Base-by-base conservation (phyloP, 2,888 invertebrate genomes). In the Apamea anceps region DNA sequence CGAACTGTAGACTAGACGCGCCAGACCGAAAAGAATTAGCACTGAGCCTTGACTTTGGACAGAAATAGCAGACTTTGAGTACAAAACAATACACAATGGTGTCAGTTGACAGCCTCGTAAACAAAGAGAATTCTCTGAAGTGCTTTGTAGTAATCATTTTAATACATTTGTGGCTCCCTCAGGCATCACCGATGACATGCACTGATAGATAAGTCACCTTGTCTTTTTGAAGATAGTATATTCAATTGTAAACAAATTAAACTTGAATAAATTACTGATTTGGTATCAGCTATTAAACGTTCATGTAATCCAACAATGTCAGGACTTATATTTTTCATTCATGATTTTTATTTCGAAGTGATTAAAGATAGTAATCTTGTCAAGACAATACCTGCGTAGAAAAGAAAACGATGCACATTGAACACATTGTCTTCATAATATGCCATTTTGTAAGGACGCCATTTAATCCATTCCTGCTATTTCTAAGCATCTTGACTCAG, bases 11-110 rank as follows among this genome's bases (percentile, higher is more conserved):
- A 75, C 71, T 60, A 75, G 77, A 84, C 77, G 85, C 91, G 89
- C 83, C 85, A 91, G 91, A 92, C 92, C 90, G 90, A 87, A 88
- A 82, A 91, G 85, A 85, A 90, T 89, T 85, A 88, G 83, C 84
- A 81, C 74, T 72, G 72, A 86, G 87, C 87, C 89, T 88, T 89
- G 88, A 88, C 89, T 89, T 87, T 88, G 86, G 37, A 71, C 81
- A 81, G 79, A 88, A 84, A 85, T 85, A 81, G 78, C 45, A 77
- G 68, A 84, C 77, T 75, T 77, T 51, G 72, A 80, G 83, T 84
- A 83, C 72, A 77, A 75, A 77, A 83, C 86, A 82, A 84, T 77
- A 86, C 60, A 83, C 75, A 84, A 75, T 45, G 57, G 67, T 73
- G 68, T 75, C 72, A 86, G 65, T 79, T 66, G 70, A 75, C 66